A percentile compares a stretch with the other conserved stretches of the same genome.
Evolutionary conservation across 2,797 vertebrate genomes (phyloP).

Genomic region (Molossus molossus): DNA sequence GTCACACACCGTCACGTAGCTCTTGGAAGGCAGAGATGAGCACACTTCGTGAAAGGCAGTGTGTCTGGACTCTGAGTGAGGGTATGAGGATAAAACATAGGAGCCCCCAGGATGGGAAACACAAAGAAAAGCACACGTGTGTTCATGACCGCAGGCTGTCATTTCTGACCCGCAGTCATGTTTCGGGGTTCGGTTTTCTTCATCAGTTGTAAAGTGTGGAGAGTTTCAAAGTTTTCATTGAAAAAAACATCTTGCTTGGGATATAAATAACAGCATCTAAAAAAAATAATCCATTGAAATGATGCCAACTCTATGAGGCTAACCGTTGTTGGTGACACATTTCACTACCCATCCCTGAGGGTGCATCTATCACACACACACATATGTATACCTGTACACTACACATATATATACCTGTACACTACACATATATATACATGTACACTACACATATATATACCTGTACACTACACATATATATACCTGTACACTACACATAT

Average conservation of each 20-base stretch:
- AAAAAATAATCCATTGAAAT: constrained; percentile 9
- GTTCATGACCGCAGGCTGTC: not conserved
- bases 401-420: not conserved
- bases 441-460: too few species aligned
- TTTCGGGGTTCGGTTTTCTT: not conserved
- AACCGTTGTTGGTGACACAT: not conserved
- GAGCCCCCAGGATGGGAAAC: not conserved
- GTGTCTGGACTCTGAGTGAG: not conserved
- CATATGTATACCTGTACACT: not conserved
- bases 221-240: constrained; percentile 49
- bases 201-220: constrained; percentile 31
- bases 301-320: not conserved
- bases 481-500: too few species aligned
- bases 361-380: not conserved
- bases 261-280: not conserved
- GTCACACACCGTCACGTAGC: not conserved
- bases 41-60: not conserved
- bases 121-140: not conserved
- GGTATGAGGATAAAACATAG: not conserved
- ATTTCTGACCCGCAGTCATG: not conserved
- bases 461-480: too few species aligned
- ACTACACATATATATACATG: too few species aligned
- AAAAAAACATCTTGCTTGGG: constrained; percentile 49
- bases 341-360: not conserved
- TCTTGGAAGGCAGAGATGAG: constrained; percentile 39